Evolutionary conservation across 2,797 vertebrate genomes (phyloP).

Genomic region (Champsocephalus esox): DNA sequence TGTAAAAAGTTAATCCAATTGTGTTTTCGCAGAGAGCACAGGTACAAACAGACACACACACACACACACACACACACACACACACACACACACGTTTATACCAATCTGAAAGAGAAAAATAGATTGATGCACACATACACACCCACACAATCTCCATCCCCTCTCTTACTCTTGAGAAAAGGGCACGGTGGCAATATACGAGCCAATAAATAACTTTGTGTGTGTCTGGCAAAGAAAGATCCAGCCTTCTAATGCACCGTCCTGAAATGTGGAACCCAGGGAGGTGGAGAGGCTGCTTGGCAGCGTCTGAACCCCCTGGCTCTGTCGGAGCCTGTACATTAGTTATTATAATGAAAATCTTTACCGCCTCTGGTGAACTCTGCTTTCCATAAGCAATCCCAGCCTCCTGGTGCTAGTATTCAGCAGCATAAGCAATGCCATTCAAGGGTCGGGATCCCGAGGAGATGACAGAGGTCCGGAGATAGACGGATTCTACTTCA

Average conservation of each 20-base stretch:
- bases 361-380: slow-evolving; percentile 70
- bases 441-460: slow-evolving; percentile 23
- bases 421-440: slow-evolving; percentile 50
- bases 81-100: background rate
- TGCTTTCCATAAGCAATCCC: slow-evolving; percentile 69
- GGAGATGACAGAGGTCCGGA: slow-evolving; percentile 23
- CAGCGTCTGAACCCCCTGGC: slow-evolving; percentile 69
- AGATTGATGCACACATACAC: slow-evolving; percentile 2
- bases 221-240: slow-evolving; percentile 67
- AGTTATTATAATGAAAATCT: slow-evolving; percentile 81
- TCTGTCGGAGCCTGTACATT: slow-evolving; percentile 72
- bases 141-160: slow-evolving; percentile 23
- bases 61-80: background rate
- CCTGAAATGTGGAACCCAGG: slow-evolving; percentile 52
- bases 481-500: slow-evolving; percentile 43
- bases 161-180: slow-evolving; percentile 58
- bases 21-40: slow-evolving; percentile 14
- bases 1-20: background rate
- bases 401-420: slow-evolving; percentile 51
- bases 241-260: slow-evolving; percentile 63
- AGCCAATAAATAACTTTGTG: slow-evolving; percentile 74
- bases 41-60: slow-evolving; percentile 15
- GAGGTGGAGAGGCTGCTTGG: slow-evolving; percentile 65
- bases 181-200: slow-evolving; percentile 55
- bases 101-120: background rate